Evolutionary conservation across 2,113 vertebrate genomes (phyloP).

Genomic region (Pogona vitticeps): DNA sequence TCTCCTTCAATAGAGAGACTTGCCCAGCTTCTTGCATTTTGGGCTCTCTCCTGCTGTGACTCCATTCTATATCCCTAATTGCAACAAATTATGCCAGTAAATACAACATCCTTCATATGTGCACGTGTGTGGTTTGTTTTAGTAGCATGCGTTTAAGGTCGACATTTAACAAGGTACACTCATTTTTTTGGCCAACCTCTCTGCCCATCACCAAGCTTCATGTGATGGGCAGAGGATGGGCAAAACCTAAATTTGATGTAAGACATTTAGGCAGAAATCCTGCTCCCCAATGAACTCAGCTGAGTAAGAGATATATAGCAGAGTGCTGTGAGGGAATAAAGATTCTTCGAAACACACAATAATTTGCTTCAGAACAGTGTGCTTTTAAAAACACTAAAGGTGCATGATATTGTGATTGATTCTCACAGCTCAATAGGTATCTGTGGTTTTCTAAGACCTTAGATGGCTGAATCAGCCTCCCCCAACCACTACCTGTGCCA

Average conservation of each 20-base stretch:
- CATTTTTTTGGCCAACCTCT: too few relatives aligned
- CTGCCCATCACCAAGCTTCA: too few relatives aligned
- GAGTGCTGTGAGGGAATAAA: background rate
- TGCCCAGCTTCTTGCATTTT: slow-evolving; percentile 22
- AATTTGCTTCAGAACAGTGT: background rate
- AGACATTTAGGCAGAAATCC: background rate
- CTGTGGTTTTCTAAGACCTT: slow-evolving; percentile 16
- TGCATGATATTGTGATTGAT: background rate
- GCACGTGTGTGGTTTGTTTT: too few relatives aligned
- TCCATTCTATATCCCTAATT: background rate
- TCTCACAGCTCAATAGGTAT: slow-evolving; percentile 21
- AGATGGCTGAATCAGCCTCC: too few relatives aligned
- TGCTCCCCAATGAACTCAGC: background rate
- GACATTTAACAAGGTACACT: background rate
- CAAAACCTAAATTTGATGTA: background rate
- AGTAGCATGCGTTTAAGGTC: background rate
- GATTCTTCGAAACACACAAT: background rate
- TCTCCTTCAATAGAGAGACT: slow-evolving; percentile 4
- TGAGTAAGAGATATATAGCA: background rate
- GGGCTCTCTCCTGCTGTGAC: background rate
- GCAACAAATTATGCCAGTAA: background rate
- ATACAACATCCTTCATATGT: background rate
- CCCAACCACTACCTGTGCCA: background rate
- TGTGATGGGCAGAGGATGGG: background rate
- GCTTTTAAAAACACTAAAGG: background rate